Conservation (phyloP, 2,888 invertebrate species). For the Linyphia triangularis region DNA sequence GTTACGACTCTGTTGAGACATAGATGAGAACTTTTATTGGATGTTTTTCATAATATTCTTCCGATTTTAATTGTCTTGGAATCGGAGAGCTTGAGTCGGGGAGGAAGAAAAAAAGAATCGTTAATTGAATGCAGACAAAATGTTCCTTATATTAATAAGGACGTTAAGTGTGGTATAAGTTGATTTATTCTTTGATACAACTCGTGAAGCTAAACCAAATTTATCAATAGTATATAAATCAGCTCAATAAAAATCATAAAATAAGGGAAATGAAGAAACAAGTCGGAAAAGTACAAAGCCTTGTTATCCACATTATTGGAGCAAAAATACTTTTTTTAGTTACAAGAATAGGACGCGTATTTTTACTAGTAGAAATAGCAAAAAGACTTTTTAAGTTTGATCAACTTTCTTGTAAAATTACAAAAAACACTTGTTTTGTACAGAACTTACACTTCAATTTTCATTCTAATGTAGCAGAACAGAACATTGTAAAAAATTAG, state of each 20-base stretch:
- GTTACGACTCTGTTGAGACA: conserved; percentile 66
- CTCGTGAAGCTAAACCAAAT: neutral
- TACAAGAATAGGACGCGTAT: too few species aligned
- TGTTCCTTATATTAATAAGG: conserved; percentile 60
- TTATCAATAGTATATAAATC: conserved; percentile 29
- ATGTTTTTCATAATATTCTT: conserved; percentile 45
- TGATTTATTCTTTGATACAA: conserved; percentile 12
- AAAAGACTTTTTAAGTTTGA: too few species aligned
- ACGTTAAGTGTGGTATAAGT: conserved; percentile 20
- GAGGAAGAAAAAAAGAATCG: conserved; percentile 21
- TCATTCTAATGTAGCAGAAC: too few species aligned
- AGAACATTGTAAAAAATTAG: too few species aligned
- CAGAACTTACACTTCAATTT: too few species aligned
- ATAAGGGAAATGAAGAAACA: neutral
- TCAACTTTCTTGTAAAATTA: too few species aligned
- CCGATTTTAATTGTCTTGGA: conserved; percentile 44
- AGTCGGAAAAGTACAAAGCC: neutral
- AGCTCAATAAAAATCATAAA: neutral
- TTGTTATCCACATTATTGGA: neutral
- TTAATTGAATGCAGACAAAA: conserved; percentile 58
- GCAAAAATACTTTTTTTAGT: too few species aligned
- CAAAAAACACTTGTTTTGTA: too few species aligned
- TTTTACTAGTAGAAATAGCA: too few species aligned
- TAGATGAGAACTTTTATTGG: conserved; percentile 47
- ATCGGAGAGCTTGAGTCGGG: conserved; percentile 9